Evolutionary conservation across 2,888 invertebrate species (phyloP).

Genomic region (Anoncus sp.): DNA sequence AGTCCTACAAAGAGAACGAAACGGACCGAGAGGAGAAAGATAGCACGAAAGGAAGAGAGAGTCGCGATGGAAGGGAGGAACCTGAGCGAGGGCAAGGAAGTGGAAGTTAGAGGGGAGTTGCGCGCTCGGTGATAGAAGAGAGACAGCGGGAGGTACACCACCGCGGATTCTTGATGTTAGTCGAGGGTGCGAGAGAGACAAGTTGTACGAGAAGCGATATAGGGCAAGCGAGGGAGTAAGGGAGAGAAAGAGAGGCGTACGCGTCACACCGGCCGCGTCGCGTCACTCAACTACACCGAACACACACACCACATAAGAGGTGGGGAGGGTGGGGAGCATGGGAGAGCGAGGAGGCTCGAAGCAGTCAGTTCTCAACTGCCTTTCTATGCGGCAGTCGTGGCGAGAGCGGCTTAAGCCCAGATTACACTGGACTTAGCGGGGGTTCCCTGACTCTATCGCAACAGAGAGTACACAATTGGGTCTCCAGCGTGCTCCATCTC

Average conservation of each 20-base stretch:
- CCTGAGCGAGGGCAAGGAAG: constrained; percentile 57
- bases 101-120: constrained; percentile 44
- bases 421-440: constrained; percentile 79
- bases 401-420: constrained; percentile 77
- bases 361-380: constrained; percentile 82
- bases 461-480: constrained; percentile 27
- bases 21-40: constrained; percentile 38
- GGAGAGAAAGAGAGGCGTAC: constrained; percentile 73
- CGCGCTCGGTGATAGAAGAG: constrained; percentile 49
- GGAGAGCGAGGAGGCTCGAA: constrained; percentile 63
- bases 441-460: constrained; percentile 68
- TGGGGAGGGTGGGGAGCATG: constrained; percentile 67
- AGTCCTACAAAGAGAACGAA: background rate
- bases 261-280: constrained; percentile 81
- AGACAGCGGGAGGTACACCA: constrained; percentile 11
- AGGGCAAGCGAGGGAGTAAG: constrained; percentile 16
- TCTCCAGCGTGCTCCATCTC: constrained; percentile 41
- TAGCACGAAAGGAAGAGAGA: constrained; percentile 32
- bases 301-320: constrained; percentile 62
- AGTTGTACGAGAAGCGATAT: background rate
- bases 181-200: constrained; percentile 12
- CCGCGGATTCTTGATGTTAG: constrained; percentile 24
- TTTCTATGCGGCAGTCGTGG: constrained; percentile 80
- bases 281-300: constrained; percentile 79
- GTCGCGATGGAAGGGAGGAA: constrained; percentile 44